A percentile compares a stretch with the other conserved stretches of the same genome.
phyloP scores from a whole-genome alignment of 2,888 invertebrate species.

The Microchrysa polita region DNA sequence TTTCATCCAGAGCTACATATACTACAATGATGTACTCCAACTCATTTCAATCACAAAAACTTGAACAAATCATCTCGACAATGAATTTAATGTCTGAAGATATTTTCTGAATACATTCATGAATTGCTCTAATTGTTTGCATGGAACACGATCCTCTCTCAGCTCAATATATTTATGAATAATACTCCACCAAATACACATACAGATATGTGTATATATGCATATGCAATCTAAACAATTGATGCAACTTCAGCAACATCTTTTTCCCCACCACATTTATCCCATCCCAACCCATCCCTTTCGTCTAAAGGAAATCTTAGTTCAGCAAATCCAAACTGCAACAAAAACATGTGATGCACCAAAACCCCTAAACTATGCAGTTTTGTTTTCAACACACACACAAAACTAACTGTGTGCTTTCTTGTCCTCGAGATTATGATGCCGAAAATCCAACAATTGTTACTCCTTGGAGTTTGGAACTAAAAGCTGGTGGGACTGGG shows the following conservation, averaged over 20 bases:
- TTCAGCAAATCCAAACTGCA: conserved; percentile 33
- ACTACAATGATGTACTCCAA: no score
- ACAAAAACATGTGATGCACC: conserved; percentile 13
- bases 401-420: conserved; percentile 19
- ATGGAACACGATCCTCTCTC: conserved; percentile 4
- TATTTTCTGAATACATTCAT: background rate
- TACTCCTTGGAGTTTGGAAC: background rate
- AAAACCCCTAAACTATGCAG: conserved; percentile 23
- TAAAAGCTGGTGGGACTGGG: no score
- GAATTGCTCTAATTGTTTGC: conserved; percentile 16
- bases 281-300: background rate
- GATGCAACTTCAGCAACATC: conserved; percentile 25
- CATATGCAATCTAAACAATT: conserved; percentile 6
- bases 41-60: background rate
- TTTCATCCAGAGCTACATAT: no score
- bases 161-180: conserved; percentile 2
- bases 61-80: background rate
- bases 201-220: no score
- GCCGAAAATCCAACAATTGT: no score
- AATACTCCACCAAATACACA: background rate
- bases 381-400: conserved; percentile 18
- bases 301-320: conserved; percentile 22
- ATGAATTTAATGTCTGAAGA: no score
- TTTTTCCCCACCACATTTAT: background rate
- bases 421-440: conserved; percentile 30